Evolutionary conservation across 2,888 invertebrate genomes (phyloP).

Genomic region (Andrena chrysosceles): DNA sequence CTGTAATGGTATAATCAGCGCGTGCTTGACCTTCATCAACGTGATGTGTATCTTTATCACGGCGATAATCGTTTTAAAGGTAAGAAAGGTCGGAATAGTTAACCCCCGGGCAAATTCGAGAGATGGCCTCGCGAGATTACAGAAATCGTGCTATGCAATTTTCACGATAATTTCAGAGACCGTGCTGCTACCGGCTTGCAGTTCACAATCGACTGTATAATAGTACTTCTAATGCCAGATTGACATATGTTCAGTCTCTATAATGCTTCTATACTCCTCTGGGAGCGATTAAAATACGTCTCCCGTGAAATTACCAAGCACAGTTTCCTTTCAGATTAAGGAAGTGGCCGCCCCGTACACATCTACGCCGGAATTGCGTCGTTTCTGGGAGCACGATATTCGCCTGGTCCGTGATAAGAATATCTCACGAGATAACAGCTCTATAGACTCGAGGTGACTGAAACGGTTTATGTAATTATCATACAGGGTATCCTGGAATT

Average conservation of each 20-base stretch:
- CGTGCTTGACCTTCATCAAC: conserved; percentile 92
- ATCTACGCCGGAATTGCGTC: conserved; percentile 90
- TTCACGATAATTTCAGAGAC: neutral
- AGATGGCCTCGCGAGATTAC: conserved; percentile 3
- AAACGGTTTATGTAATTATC: neutral
- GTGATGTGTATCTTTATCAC: conserved; percentile 94
- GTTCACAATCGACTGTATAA: neutral
- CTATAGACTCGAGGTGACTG: conserved; percentile 78
- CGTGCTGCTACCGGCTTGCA: neutral
- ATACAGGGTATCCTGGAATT: neutral
- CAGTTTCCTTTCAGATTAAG: conserved; percentile 87
- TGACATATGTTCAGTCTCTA: neutral
- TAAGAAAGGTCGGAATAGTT: conserved; percentile 68
- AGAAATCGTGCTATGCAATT: neutral
- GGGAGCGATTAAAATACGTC: neutral
- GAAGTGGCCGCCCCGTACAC: conserved; percentile 94
- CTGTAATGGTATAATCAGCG: conserved; percentile 92
- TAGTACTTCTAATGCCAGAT: conserved; percentile 8
- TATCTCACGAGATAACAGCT: conserved; percentile 79
- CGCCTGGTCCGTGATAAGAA: conserved; percentile 89
- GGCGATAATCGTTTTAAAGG: conserved; percentile 91
- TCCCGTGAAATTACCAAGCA: neutral
- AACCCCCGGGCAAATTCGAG: neutral
- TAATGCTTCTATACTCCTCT: neutral
- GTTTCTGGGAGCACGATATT: conserved; percentile 92